These are phyloP conservation scores for Chiloscyllium punctatum DNA, from an alignment of 2,797 vertebrate genomes.

Conservation along the genomic window DNA sequence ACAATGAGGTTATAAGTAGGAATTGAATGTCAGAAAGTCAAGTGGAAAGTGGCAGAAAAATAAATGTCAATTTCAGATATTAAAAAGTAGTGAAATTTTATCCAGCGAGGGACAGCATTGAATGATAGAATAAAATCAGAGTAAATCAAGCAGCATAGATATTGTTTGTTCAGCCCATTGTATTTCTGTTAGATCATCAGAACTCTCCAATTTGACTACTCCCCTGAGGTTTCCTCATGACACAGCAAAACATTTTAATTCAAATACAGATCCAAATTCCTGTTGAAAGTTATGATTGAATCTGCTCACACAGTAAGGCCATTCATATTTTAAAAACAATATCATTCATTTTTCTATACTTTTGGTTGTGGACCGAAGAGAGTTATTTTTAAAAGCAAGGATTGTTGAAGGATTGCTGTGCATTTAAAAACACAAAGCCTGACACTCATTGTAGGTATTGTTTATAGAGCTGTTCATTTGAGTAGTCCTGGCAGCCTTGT, in stretches of 20 bases:
- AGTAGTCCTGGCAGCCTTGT: too few species aligned
- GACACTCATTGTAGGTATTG: too few species aligned
- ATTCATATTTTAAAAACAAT: too few species aligned
- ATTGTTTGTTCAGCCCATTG: neutral
- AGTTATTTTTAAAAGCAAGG: too few species aligned
- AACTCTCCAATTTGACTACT: neutral
- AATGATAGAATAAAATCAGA: neutral
- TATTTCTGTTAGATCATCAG: neutral
- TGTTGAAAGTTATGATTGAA: neutral
- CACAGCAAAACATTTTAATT: neutral
- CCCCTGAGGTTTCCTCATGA: neutral
- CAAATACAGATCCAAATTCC: neutral
- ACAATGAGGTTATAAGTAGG: neutral
- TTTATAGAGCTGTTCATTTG: too few species aligned
- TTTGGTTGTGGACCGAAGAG: too few species aligned
- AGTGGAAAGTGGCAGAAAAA: neutral
- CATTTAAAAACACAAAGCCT: too few species aligned
- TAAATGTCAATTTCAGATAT: constrained; percentile 10
- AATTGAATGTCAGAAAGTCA: constrained; percentile 13
- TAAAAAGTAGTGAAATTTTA: neutral
- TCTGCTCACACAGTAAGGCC: neutral
- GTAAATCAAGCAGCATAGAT: too few species aligned
- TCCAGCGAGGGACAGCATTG: neutral
- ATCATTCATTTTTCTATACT: too few species aligned
- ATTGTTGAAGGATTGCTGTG: too few species aligned